Percentiles rank a stretch among this genome's conserved stretches.
phyloP scores from a whole-genome alignment of 2,888 invertebrate genomes.

The Brenthis hecate region DNA sequence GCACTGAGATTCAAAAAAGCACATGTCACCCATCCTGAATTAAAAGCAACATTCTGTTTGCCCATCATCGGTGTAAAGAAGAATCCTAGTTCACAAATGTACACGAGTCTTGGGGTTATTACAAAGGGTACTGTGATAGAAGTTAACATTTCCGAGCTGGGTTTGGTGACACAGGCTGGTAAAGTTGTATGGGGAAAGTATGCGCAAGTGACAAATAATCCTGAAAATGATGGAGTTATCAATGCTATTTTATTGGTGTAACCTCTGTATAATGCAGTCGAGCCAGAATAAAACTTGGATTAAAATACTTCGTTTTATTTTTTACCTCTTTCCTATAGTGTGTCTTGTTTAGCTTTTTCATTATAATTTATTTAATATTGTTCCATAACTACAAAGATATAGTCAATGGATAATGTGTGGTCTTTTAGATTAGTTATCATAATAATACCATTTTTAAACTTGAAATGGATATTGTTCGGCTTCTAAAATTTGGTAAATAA shows the following conservation, averaged over 20 bases:
- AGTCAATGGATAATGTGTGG: too few relatives aligned
- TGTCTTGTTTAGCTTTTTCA: background rate
- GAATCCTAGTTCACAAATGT: slow-evolving; percentile 98
- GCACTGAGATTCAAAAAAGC: slow-evolving; percentile 97
- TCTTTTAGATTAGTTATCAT: too few relatives aligned
- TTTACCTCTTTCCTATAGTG: background rate
- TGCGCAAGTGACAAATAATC: slow-evolving; percentile 99
- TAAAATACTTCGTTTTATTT: slow-evolving; percentile 32
- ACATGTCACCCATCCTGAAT: slow-evolving; percentile 99
- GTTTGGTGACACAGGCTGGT: slow-evolving; percentile 98
- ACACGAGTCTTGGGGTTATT: slow-evolving; percentile 97
- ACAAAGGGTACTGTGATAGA: slow-evolving; percentile 99
- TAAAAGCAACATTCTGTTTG: slow-evolving; percentile 98
- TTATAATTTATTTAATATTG: too few relatives aligned
- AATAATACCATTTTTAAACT: too few relatives aligned
- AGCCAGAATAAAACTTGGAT: slow-evolving; percentile 39
- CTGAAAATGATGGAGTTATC: slow-evolving; percentile 99
- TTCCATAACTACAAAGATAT: too few relatives aligned
- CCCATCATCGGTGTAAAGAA: slow-evolving; percentile 99
- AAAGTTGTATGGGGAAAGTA: slow-evolving; percentile 99
- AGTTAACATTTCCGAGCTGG: slow-evolving; percentile 98
- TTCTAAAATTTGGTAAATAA: too few relatives aligned
- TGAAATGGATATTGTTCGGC: too few relatives aligned
- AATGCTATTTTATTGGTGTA: slow-evolving; percentile 98
- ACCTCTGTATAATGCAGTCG: slow-evolving; percentile 46